A percentile compares a stretch with the other conserved stretches of the same genome.
Evolutionary conservation across 2,797 vertebrate genomes (phyloP).

Genomic region (Pipistrellus pipistrellus): DNA sequence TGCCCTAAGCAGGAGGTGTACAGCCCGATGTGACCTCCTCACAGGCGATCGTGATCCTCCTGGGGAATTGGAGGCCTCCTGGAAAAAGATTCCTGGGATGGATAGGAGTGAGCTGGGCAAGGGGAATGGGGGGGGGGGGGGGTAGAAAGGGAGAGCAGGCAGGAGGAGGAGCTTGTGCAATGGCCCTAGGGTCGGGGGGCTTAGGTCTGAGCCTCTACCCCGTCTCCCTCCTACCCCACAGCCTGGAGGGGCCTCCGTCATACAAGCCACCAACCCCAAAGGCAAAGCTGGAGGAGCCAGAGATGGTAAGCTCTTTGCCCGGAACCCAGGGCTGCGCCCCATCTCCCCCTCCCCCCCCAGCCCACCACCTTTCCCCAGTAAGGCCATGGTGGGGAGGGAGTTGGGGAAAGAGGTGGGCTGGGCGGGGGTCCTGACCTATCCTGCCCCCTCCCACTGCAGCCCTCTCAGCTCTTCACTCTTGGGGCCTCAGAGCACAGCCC

Average conservation of each 20-base stretch:
- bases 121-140: accelerated
- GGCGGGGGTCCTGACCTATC: background rate
- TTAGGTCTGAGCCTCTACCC: background rate
- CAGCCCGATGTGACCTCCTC: background rate
- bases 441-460: background rate
- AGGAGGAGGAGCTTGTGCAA: too few relatives aligned
- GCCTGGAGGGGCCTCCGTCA: constrained; percentile 85
- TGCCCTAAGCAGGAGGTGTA: background rate
- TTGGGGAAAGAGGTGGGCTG: too few relatives aligned
- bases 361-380: background rate
- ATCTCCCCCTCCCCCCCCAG: accelerated
- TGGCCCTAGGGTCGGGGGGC: too few relatives aligned
- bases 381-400: background rate
- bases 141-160: background rate
- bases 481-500: constrained; percentile 81
- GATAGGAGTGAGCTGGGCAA: background rate
- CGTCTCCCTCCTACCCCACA: constrained; percentile 43
- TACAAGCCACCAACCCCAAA: constrained; percentile 86
- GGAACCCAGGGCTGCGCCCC: background rate
- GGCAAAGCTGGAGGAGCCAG: constrained; percentile 78
- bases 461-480: constrained; percentile 83
- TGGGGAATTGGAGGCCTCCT: background rate
- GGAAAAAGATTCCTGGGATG: background rate
- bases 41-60: background rate
- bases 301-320: constrained; percentile 76